Conservation (phyloP, 2,113 vertebrate genomes). For the Mohoua ochrocephala region DNA sequence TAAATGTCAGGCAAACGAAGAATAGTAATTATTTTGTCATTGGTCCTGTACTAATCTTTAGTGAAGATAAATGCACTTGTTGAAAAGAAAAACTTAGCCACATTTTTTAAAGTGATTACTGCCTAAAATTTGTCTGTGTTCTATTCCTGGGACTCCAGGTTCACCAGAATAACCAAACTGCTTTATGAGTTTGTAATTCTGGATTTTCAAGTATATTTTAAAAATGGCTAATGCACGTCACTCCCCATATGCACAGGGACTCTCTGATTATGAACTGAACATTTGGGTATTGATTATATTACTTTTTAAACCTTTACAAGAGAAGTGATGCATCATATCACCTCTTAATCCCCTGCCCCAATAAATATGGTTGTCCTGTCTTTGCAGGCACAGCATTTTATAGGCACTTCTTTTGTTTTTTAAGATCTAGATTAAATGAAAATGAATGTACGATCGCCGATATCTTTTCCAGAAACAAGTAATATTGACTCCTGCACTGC, state of each 20-base stretch:
- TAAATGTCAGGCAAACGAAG: background rate
- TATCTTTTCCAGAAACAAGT: background rate
- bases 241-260: background rate
- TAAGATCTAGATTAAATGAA: background rate
- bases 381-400: background rate
- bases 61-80: background rate
- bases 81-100: background rate
- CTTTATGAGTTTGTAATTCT: background rate
- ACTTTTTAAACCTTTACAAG: background rate
- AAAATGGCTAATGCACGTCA: background rate
- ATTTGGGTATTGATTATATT: background rate
- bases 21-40: background rate
- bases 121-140: accelerated
- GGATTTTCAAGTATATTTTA: background rate
- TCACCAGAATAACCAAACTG: background rate
- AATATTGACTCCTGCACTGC: background rate
- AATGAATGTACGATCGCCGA: background rate
- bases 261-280: background rate
- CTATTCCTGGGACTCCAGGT: background rate
- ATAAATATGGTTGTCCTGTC: background rate
- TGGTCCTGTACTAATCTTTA: background rate
- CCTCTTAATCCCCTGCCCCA: background rate
- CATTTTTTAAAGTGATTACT: background rate
- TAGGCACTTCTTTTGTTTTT: background rate
- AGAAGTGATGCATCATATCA: background rate